Base-by-base conservation (phyloP, 2,888 invertebrate genomes). In the Stegana nigrithorax region DNA sequence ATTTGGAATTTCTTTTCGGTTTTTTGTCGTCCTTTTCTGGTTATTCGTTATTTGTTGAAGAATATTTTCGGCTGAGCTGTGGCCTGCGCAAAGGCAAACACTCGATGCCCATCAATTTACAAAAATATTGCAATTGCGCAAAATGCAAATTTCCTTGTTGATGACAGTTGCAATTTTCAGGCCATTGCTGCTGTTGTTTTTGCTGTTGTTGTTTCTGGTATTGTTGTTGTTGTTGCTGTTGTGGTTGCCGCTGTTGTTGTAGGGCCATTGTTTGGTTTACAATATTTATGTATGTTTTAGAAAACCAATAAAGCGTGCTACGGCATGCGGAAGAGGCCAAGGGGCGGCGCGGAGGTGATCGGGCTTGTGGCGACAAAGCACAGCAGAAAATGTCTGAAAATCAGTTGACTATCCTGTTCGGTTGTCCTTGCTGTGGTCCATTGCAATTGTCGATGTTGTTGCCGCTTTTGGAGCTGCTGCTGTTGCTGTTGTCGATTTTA, bases 91-190 rank as follows among this genome's bases (percentile, higher is more conserved):
- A 39, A 39, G 39, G 17, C 14, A 36, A 36, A 4, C 36, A 39
- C 39, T 29, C 29, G 10, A 39, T 39, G n/a, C 39, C 14, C 39
- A 39, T 39, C 39, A 39, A 39, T 39, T 39, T 39, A 39, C 14
- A n/a, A 39, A 72, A 73, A 77, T 78, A 75, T 74, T 76, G 75
- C 78, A 75, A 78, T 78, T 75, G 75, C 71, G 75, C 77, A 76
- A 75, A 75, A 78, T 75, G 75, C 75, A 78, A 75, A 75, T 75
- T 76, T 75, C 76, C 78, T 71, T 73, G 78, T 74, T 74, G 78
- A 75, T 75, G 75, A 76, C 75, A 74, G 78, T 71, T 73, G 75
- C 78, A 78, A 75, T 74, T 78, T 75, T 73, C 69, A 59, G 66
- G 42, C 66, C 69, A 73, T 75, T 75, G 71, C 75, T 77, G 71